A percentile compares a stretch with the other conserved stretches of the same genome.
Evolutionary conservation across 2,888 invertebrate genomes (phyloP).

Genomic region (Agrochola lychnidis): DNA sequence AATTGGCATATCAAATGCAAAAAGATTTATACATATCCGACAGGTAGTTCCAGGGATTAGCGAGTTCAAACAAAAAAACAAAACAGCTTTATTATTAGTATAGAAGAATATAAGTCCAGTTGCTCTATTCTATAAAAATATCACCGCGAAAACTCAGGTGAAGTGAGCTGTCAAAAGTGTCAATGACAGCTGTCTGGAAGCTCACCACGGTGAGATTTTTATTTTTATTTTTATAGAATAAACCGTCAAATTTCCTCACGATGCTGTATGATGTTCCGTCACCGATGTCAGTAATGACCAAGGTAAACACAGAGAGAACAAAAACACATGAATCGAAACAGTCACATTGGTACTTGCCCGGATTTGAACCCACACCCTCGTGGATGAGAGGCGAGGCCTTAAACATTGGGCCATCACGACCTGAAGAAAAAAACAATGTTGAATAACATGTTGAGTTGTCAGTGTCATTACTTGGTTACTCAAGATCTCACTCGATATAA

Average conservation of each 20-base stretch:
- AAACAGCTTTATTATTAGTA: too few relatives aligned
- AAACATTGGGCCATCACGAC: conserved; percentile 10
- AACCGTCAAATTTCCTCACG: background rate
- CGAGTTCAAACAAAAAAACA: too few relatives aligned
- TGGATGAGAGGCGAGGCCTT: background rate
- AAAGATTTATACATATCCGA: too few relatives aligned
- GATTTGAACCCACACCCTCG: background rate
- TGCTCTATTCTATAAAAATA: too few relatives aligned
- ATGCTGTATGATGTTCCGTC: background rate
- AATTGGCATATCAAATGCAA: too few relatives aligned
- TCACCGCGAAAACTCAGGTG: too few relatives aligned
- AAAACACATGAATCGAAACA: background rate
- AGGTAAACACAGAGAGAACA: background rate
- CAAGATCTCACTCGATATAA: conserved; percentile 13
- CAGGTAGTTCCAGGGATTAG: too few relatives aligned
- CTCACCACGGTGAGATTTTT: too few relatives aligned
- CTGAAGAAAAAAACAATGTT: conserved; percentile 7
- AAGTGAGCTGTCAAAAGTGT: too few relatives aligned
- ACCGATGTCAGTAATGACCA: background rate
- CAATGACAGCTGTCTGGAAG: too few relatives aligned
- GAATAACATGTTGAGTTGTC: background rate
- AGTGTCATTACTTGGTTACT: background rate
- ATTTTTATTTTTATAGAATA: too few relatives aligned
- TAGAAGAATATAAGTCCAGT: too few relatives aligned
- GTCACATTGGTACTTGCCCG: conserved; percentile 8